These are phyloP conservation scores for Enteromius treurensis DNA, from an alignment of 2,797 vertebrate genomes.

Conservation along the genomic window DNA sequence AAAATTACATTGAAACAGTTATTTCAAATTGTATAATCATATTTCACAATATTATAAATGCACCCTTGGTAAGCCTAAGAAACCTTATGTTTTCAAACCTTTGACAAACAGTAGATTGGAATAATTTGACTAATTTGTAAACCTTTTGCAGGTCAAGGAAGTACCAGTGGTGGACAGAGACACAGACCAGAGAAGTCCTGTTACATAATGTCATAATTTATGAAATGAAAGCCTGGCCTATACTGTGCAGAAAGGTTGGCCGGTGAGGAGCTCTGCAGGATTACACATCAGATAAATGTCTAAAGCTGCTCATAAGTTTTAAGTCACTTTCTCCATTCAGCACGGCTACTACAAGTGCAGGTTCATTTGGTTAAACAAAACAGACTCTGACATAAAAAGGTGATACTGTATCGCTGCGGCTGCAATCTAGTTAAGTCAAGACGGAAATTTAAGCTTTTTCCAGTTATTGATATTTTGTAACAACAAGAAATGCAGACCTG, in stretches of 20 bases:
- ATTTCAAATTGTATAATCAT: background rate
- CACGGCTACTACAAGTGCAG: background rate
- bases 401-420: background rate
- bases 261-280: slow-evolving; percentile 3
- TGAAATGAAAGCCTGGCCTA: background rate
- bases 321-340: slow-evolving; percentile 14
- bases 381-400: background rate
- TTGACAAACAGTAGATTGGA: background rate
- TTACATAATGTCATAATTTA: background rate
- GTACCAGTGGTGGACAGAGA: background rate
- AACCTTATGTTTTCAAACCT: background rate
- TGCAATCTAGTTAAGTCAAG: background rate
- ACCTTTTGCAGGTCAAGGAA: background rate
- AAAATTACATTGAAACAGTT: background rate
- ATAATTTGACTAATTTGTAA: too few relatives aligned
- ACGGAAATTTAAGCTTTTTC: background rate
- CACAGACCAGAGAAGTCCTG: background rate
- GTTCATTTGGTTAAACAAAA: background rate
- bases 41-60: background rate
- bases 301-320: background rate
- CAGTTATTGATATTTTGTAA: background rate
- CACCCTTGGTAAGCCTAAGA: background rate
- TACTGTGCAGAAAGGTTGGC: background rate
- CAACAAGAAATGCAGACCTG: background rate
- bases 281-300: slow-evolving; percentile 15